These are phyloP conservation scores for Lepidocyrtinus sp. DNA, from an alignment of 2,888 invertebrate genomes.

Conservation along the genomic window DNA sequence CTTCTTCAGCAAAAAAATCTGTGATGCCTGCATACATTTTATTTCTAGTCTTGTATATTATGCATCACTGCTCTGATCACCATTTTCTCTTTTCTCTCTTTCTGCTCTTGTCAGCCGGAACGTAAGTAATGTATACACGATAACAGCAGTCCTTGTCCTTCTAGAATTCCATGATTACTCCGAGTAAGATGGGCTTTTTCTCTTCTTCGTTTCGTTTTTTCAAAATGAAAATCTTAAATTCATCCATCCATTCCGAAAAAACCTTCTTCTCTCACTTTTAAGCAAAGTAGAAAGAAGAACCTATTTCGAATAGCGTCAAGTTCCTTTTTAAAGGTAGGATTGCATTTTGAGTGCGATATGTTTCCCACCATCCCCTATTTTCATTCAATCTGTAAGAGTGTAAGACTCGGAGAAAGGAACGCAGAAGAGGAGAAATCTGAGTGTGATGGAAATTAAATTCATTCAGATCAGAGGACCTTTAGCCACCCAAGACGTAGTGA, in stretches of 20 bases:
- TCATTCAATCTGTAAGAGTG: constrained; percentile 21
- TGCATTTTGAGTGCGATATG: constrained; percentile 19
- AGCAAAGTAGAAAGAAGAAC: background rate
- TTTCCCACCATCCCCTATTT: constrained; percentile 3
- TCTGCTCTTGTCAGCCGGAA: constrained; percentile 61
- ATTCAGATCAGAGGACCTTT: constrained; percentile 51
- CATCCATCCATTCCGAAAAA: constrained; percentile 38
- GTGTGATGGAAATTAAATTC: constrained; percentile 57
- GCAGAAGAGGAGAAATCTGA: background rate
- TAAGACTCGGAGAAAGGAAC: constrained; percentile 20
- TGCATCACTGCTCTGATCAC: constrained; percentile 62
- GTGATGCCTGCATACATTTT: constrained; percentile 52
- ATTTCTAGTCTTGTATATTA: constrained; percentile 54
- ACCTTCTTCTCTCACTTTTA: constrained; percentile 1
- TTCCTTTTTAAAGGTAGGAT: constrained; percentile 20
- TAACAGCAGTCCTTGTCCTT: constrained; percentile 25
- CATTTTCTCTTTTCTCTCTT: constrained; percentile 43
- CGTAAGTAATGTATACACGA: constrained; percentile 58
- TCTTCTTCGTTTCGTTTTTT: constrained; percentile 17
- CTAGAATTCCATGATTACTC: constrained; percentile 45
- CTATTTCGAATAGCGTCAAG: constrained; percentile 26
- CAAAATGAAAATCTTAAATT: constrained; percentile 38
- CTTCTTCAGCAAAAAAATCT: constrained; percentile 40
- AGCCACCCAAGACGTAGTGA: background rate
- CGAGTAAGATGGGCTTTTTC: constrained; percentile 2